phyloP scores from a whole-genome alignment of 2,113 vertebrate genomes.

The mouse (Mus musculus) region GRCm39 chr2:164148001-164148500 shows the following conservation, averaged over 20 bases:
- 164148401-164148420: constrained; percentile 38
- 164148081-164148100: background rate
- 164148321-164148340: background rate
- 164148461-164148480: constrained; percentile 4
- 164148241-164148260: constrained; percentile 42
- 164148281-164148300: background rate
- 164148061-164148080: background rate
- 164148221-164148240: constrained; percentile 20
- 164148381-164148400: constrained; percentile 48
- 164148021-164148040: constrained; percentile 56
- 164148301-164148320: constrained; percentile 40
- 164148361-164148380: constrained; percentile 50
- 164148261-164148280: background rate
- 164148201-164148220: constrained; percentile 9
- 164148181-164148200: constrained; percentile 25
- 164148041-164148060: constrained; percentile 43
- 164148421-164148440: constrained; percentile 17
- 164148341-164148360: constrained; percentile 26
- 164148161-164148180: background rate
- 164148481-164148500: background rate
- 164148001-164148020: background rate
- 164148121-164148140: background rate
- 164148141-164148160: constrained; percentile 36
- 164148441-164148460: background rate
- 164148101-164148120: background rate